Evolutionary conservation across 1,140 invertebrate genomes (phyloP).

Genomic region (Phymastichus coffea): DNA sequence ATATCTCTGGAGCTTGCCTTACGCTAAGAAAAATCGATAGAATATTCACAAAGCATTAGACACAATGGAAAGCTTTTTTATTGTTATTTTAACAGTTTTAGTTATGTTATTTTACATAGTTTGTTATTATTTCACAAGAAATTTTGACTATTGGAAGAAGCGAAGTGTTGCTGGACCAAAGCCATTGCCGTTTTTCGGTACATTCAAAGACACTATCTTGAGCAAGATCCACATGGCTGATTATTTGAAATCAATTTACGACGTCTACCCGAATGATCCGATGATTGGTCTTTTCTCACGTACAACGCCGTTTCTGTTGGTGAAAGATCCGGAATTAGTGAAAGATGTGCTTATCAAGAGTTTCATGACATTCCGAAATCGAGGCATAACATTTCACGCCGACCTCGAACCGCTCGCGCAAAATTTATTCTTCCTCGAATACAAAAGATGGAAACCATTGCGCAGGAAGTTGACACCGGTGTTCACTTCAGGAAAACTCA

Average conservation of each 20-base stretch:
- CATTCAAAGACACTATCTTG: conserved; percentile 22
- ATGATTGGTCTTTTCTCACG: conserved; percentile 32
- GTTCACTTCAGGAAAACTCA: conserved; percentile 57
- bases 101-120: not conserved
- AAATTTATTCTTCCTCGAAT: conserved; percentile 45
- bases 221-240: conserved; percentile 31
- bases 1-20: too few relatives aligned
- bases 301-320: conserved; percentile 26
- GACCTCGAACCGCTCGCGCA: conserved; percentile 43
- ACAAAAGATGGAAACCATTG: conserved; percentile 56
- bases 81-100: not conserved
- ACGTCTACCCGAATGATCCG: conserved; percentile 31
- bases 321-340: conserved; percentile 33
- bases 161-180: conserved; percentile 34
- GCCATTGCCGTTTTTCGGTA: conserved; percentile 29
- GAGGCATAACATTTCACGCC: conserved; percentile 34
- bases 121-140: not conserved
- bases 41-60: not conserved
- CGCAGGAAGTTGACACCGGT: conserved; percentile 53
- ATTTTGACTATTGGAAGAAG: conserved; percentile 36
- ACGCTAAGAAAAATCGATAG: too few relatives aligned
- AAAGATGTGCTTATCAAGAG: conserved; percentile 35
- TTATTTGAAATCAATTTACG: conserved; percentile 29
- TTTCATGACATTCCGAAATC: conserved; percentile 29
- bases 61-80: not conserved